These are phyloP conservation scores for Rhagonycha fulva DNA, from an alignment of 2,888 invertebrate genomes.

Conservation along the genomic window DNA sequence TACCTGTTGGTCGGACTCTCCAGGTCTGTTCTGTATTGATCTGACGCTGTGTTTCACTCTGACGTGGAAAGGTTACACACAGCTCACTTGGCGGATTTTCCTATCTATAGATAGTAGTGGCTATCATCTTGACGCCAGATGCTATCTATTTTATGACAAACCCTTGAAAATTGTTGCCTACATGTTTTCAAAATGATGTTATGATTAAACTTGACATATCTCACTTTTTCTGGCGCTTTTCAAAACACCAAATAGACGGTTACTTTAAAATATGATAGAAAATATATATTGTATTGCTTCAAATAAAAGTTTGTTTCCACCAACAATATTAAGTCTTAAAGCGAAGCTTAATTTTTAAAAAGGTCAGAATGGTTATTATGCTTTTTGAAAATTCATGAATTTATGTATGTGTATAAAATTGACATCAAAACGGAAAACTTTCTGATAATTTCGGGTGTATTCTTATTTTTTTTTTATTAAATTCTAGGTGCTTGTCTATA, in stretches of 20 bases:
- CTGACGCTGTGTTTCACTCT: slow-evolving; percentile 36
- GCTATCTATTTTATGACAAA: slow-evolving; percentile 13
- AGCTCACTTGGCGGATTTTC: slow-evolving; percentile 38
- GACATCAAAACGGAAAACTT: not conserved
- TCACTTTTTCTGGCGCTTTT: not conserved
- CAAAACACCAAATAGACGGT: not conserved
- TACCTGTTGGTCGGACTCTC: slow-evolving; percentile 47
- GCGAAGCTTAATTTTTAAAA: not conserved
- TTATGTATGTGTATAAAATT: not conserved
- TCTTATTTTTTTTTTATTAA: not conserved
- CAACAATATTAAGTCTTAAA: not conserved
- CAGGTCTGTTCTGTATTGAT: slow-evolving; percentile 46
- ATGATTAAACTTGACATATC: not conserved
- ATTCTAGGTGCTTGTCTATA: not conserved
- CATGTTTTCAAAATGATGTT: slow-evolving; percentile 4
- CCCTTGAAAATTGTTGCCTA: slow-evolving; percentile 2
- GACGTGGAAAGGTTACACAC: slow-evolving; percentile 44
- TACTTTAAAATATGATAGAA: not conserved
- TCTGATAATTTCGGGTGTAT: not conserved
- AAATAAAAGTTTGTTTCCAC: not conserved
- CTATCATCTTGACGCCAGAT: slow-evolving; percentile 13
- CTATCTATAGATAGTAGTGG: slow-evolving; percentile 27
- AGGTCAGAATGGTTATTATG: not conserved
- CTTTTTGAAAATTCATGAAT: not conserved
- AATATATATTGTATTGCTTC: not conserved